These are phyloP conservation scores for Guaruba guarouba DNA, from an alignment of 2,113 vertebrate species.

Conservation along the genomic window DNA sequence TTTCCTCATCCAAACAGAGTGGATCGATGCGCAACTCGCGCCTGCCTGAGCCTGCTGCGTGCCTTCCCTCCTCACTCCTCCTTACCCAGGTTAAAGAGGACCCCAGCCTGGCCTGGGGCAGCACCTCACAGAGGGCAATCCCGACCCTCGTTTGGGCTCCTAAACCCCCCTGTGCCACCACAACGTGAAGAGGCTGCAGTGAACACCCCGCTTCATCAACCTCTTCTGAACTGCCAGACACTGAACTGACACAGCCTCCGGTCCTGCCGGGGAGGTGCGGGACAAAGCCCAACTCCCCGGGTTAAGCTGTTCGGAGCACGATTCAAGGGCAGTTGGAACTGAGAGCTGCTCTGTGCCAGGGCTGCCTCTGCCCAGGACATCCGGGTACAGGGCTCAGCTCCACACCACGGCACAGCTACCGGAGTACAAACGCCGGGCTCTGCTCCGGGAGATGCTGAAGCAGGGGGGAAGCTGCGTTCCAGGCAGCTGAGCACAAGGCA, in stretches of 20 bases:
- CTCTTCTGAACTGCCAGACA: not conserved
- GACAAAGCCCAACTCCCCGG: not conserved
- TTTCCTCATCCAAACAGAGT: not conserved
- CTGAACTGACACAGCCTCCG: not conserved
- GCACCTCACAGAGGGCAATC: not conserved
- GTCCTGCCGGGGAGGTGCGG: accelerated
- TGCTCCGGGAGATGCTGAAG: not conserved
- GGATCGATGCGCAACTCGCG: not conserved
- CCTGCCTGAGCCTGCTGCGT: not conserved
- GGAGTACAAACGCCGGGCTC: not conserved
- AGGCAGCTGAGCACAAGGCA: not conserved
- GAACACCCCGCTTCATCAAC: not conserved
- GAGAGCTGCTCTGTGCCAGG: not conserved
- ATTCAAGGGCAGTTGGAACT: not conserved
- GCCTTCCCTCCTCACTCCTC: accelerated
- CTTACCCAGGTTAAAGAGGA: not conserved
- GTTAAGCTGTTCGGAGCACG: not conserved
- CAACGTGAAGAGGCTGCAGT: accelerated
- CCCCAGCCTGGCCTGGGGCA: not conserved
- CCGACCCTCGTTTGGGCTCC: not conserved
- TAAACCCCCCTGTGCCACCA: not conserved
- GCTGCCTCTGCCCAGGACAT: not conserved
- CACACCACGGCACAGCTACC: not conserved
- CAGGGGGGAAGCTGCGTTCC: not conserved
- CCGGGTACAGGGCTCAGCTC: not conserved